Conservation (phyloP, 2,888 invertebrate species). For the Acrocyrtus sp. region DNA sequence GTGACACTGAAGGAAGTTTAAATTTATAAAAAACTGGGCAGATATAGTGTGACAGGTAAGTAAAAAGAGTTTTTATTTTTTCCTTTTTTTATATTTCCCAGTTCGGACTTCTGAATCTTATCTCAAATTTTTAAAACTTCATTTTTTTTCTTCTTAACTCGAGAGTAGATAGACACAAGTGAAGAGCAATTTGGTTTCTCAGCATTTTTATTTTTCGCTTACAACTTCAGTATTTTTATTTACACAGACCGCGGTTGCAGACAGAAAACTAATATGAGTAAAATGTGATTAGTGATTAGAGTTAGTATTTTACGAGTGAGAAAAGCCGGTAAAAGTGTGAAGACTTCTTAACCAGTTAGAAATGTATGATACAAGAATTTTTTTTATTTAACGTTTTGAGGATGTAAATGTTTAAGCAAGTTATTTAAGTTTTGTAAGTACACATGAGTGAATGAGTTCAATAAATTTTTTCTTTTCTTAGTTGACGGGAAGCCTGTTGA, state of each 20-base stretch:
- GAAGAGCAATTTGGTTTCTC: conserved; percentile 45
- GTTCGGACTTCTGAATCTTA: too few species aligned
- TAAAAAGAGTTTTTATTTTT: neutral
- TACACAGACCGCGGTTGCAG: neutral
- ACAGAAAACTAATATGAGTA: neutral
- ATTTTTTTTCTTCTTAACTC: neutral
- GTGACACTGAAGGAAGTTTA: neutral
- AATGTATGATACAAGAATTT: neutral
- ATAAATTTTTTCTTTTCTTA: too few species aligned
- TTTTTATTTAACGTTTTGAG: neutral
- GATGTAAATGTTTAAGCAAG: neutral
- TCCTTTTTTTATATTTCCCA: too few species aligned
- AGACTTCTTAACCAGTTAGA: neutral
- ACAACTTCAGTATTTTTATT: too few species aligned
- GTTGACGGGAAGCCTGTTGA: too few species aligned
- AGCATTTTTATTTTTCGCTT: neutral
- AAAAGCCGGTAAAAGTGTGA: too few species aligned
- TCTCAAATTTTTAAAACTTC: too few species aligned
- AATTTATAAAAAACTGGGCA: neutral
- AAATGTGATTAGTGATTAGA: too few species aligned
- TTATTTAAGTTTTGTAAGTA: neutral
- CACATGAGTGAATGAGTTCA: neutral
- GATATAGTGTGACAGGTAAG: neutral
- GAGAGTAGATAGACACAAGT: conserved; percentile 34
- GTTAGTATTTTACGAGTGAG: too few species aligned